Evolutionary conservation across 2,797 vertebrate genomes (phyloP), one percentile per base, ranked within the genome.

Genomic region (Lepilemur septentrionalis): DNA sequence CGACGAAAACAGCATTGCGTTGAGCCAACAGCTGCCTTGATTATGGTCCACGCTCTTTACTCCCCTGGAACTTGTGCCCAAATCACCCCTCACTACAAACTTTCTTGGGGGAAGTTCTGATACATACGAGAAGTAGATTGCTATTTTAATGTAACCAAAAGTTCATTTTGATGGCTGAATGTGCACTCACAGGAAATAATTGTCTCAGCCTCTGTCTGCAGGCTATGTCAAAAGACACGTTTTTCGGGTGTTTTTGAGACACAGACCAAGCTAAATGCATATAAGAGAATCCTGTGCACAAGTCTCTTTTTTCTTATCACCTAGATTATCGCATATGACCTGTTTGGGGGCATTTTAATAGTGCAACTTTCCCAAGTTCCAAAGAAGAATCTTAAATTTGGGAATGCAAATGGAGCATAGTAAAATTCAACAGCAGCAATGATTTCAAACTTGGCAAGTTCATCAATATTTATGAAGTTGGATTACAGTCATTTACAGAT

Each of bases 391-490:
- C 63, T 43, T 46, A 89, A 83, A 41, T 25, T 75, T 32, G 4
- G 76, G 20, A 79, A 82, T 0, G 3, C 94, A 23, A 94, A 73
- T 13, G 2, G 59, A 83, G 84, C 18, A 3, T 20, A 82, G 95
- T 13, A 87, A 96, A 48, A 80, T 5, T 0, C 70, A 65, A 2
- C 9, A 43, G 52, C 1, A 4, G 2, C 0, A 55, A 1, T 67
- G 46, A 1, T 81, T 69, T 94, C 25, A 17, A 82, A 92, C 32
- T 38, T 13, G 38, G 25, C 55, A 55, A 88, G 63, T 61, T 89
- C 86, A 95, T 93, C 79, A 92, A 94, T 96, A 95, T 15, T 43
- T 89, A 96, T 93, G 70, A 72, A 63, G 88, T 50, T 9, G 50
- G 14, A 95, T 90, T 48, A 89, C n/a, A 81, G 65, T 76, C 93